Conservation (phyloP, 2,797 vertebrate genomes). For the Enteromius fasciolatus region DNA sequence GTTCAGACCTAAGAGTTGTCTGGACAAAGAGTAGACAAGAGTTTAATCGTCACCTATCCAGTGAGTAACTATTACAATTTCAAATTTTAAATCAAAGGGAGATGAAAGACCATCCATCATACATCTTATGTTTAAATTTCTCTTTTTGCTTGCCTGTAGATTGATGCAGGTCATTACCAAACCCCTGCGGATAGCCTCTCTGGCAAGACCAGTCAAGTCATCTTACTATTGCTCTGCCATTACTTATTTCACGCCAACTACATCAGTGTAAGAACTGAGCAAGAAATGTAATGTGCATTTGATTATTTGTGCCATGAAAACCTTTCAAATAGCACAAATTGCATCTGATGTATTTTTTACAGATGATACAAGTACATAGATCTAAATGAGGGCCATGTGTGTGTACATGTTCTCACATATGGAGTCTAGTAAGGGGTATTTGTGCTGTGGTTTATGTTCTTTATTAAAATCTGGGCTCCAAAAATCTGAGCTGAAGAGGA, state of each 20-base stretch:
- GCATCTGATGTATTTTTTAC: constrained; percentile 5
- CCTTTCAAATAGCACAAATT: constrained; percentile 20
- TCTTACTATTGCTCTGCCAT: constrained; percentile 21
- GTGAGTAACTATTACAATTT: neutral
- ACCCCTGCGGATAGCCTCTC: constrained; percentile 17
- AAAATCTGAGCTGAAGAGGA: constrained; percentile 23
- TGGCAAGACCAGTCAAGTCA: constrained; percentile 20
- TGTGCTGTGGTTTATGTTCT: constrained; percentile 12
- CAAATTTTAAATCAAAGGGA: neutral
- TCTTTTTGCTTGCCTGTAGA: constrained; percentile 29
- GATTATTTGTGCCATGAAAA: constrained; percentile 25
- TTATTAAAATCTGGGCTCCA: constrained; percentile 1
- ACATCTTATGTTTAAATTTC: constrained; percentile 15
- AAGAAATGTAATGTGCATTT: constrained; percentile 20
- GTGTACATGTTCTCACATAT: constrained; percentile 14
- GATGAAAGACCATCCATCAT: constrained; percentile 21
- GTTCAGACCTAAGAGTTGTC: constrained; percentile 2
- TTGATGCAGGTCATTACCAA: constrained; percentile 26
- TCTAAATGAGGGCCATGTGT: constrained; percentile 51
- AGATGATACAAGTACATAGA: constrained; percentile 14
- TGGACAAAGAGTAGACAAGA: constrained; percentile 14
- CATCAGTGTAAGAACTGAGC: constrained; percentile 34
- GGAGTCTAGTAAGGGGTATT: constrained; percentile 14
- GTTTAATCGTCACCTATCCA: neutral
- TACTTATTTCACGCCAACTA: constrained; percentile 26